These are phyloP conservation scores for Upupa epops DNA, from an alignment of 2,113 vertebrate species.

Conservation along the genomic window DNA sequence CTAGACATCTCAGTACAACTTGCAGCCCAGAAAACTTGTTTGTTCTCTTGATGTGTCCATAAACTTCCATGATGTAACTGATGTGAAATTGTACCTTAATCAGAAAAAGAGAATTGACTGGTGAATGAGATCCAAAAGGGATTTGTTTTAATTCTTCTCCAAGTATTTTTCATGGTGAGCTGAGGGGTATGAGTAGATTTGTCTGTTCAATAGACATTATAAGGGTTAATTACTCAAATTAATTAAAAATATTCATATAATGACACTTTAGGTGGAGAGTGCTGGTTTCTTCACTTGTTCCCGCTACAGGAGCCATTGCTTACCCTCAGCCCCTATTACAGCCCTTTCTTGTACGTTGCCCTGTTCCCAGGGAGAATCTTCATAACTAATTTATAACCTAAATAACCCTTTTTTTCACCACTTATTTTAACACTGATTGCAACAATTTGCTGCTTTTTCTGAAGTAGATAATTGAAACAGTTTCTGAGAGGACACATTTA, in stretches of 20 bases:
- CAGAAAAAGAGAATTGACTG: neutral
- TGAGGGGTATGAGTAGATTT: neutral
- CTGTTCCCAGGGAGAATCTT: neutral
- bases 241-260: neutral
- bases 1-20: neutral
- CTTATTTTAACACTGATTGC: neutral
- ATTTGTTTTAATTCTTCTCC: neutral
- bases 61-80: neutral
- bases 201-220: neutral
- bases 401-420: neutral
- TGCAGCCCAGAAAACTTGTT: neutral
- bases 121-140: neutral
- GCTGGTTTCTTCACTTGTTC: neutral
- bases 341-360: neutral
- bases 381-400: neutral
- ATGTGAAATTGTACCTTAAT: neutral
- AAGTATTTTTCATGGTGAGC: neutral
- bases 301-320: neutral
- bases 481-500: neutral
- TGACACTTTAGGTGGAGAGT: neutral
- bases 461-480: neutral
- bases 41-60: neutral
- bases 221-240: neutral
- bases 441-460: neutral
- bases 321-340: neutral